Evolutionary conservation across 2,797 vertebrate genomes (phyloP).

Genomic region (Phylloscopus collybita): DNA sequence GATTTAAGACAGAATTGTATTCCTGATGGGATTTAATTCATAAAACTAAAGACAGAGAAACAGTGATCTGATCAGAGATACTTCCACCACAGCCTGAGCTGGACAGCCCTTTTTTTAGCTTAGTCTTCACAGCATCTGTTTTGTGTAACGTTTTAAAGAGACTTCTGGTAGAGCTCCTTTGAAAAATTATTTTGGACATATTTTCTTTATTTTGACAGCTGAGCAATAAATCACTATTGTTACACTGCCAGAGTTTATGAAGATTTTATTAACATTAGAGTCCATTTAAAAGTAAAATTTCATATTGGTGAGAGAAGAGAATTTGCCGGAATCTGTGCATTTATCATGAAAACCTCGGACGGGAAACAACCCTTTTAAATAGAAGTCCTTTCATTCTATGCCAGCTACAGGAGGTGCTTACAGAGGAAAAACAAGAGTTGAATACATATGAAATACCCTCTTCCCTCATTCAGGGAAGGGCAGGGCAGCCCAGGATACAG

Average conservation of each 20-base stretch:
- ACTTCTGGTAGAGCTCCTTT: background rate
- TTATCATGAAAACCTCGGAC: background rate
- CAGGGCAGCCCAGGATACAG: background rate
- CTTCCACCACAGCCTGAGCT: background rate
- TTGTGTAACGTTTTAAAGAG: background rate
- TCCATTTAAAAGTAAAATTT: conserved; percentile 12
- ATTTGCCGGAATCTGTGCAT: background rate
- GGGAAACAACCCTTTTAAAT: background rate
- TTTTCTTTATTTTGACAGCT: conserved; percentile 20
- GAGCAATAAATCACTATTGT: background rate
- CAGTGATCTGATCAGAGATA: background rate
- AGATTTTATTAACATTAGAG: background rate
- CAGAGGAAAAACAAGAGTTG: background rate
- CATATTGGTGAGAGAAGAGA: background rate
- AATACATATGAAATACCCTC: background rate
- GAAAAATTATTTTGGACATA: background rate
- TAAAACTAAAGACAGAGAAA: background rate
- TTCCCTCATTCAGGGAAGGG: background rate
- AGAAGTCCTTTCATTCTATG: background rate
- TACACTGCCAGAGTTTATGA: background rate
- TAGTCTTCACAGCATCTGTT: background rate
- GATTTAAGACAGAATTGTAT: background rate
- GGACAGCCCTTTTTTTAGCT: background rate
- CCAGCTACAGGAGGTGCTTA: background rate
- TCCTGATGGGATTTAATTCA: background rate